Conservation (phyloP, 2,888 invertebrate genomes). For the Proisotoma minuta region DNA sequence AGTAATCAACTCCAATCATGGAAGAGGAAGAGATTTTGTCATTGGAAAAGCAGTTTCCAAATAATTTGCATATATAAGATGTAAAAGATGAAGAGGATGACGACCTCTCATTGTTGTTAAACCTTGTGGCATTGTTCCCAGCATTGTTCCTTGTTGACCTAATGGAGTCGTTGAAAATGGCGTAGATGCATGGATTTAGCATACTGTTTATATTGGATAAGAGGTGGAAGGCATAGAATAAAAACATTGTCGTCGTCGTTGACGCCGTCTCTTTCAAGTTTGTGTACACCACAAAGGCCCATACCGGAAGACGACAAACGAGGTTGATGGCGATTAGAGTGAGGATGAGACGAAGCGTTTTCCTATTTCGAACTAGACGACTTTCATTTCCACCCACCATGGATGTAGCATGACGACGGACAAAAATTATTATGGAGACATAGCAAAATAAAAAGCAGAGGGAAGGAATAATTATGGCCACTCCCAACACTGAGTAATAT, state of each 20-base stretch:
- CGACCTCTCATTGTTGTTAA: too few species aligned
- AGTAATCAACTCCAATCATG: not conserved
- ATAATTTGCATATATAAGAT: too few species aligned
- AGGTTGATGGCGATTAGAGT: slow-evolving; percentile 57
- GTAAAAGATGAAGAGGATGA: too few species aligned
- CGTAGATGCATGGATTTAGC: slow-evolving; percentile 60
- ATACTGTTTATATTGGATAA: slow-evolving; percentile 57
- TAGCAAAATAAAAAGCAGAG: slow-evolving; percentile 36
- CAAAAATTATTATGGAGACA: slow-evolving; percentile 37
- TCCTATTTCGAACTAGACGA: slow-evolving; percentile 34
- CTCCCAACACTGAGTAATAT: slow-evolving; percentile 30
- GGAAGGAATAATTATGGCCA: slow-evolving; percentile 19
- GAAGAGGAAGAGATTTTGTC: too few species aligned
- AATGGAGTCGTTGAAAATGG: slow-evolving; percentile 55
- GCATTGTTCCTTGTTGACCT: slow-evolving; percentile 5
- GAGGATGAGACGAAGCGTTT: slow-evolving; percentile 59
- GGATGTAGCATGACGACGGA: slow-evolving; percentile 25
- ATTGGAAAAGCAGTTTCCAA: too few species aligned
- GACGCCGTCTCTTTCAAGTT: slow-evolving; percentile 21
- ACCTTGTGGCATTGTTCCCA: too few species aligned
- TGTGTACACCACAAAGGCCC: slow-evolving; percentile 54
- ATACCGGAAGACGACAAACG: slow-evolving; percentile 56
- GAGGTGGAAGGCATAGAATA: slow-evolving; percentile 55
- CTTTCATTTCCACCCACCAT: not conserved
- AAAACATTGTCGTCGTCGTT: slow-evolving; percentile 15